Evolutionary conservation across 1,140 invertebrate genomes (phyloP), one percentile per base, ranked within the genome.

Genomic region (Oryzaephilus surinamensis): DNA sequence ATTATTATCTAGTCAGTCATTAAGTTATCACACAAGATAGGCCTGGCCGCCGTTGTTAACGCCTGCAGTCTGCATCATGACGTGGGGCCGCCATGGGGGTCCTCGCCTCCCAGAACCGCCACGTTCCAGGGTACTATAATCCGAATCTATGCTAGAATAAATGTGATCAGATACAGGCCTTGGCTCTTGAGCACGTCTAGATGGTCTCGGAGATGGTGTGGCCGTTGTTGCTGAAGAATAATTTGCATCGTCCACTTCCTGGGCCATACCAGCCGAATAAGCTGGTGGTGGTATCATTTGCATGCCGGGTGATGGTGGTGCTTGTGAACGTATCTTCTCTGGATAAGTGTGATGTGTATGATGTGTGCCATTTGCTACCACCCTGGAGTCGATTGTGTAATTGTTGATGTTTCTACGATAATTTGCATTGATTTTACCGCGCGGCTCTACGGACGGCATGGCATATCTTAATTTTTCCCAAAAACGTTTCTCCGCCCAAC

Each of bases 381-480:
- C 73, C 47, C 61, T 66, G 55, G 66, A 79, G 55, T 79, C 76
- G 53, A 79, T 68, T 14, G 79, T 83, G 59, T 83, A 84, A 31
- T 79, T 82, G 55, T 83, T 84, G 46, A 84, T 81, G 60, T 82
- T 83, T 18, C 77, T 72, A 41, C 79, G 69, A 63, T 80, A 81
- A 37, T 76, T 68, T 6, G 69, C 69, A 52, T 77, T 74, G 48
- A 75, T 71, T 60, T 78, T 74, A 46, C 76, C 63, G 39, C 65
- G 69, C 59, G 55, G 67, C 46, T 74, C 73, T 41, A 70, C 67
- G 49, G 74, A 72, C 16, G 90, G 89, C 76, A 96, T 82, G 44
- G 84, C 82, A 64, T 87, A 94, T 43, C 81, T 74, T 20, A 95
- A 66, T 52, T 89, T 79, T 58, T 93, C 86, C 88, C 89, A 93